These are phyloP conservation scores for Galbula dea DNA, from an alignment of 2,113 vertebrate species.

Conservation along the genomic window DNA sequence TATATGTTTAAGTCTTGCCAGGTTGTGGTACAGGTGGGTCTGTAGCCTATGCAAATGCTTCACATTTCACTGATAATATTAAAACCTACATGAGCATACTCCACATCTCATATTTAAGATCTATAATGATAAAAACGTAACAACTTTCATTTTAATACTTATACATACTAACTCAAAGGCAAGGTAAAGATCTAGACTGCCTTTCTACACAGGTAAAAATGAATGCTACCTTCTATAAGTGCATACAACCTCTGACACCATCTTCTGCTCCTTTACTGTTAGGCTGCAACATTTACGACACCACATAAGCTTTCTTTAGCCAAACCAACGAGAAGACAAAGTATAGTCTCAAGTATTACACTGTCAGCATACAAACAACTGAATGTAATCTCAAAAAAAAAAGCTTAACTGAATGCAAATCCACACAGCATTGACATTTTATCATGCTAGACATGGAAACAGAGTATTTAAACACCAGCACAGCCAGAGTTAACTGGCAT, in stretches of 20 bases:
- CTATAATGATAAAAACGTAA: too few relatives aligned
- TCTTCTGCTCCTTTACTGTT: neutral
- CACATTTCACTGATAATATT: neutral
- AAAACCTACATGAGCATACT: neutral
- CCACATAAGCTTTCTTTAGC: neutral
- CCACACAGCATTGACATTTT: neutral
- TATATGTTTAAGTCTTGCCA: neutral
- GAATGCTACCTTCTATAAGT: neutral
- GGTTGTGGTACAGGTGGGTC: neutral
- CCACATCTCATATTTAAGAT: neutral
- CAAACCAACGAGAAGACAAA: neutral
- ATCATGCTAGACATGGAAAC: neutral
- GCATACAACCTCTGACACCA: neutral
- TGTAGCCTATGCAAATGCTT: neutral
- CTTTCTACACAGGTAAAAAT: neutral
- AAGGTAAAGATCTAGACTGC: neutral
- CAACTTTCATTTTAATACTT: neutral
- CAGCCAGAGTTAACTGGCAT: conserved; percentile 29
- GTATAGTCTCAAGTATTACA: neutral
- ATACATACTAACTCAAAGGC: neutral
- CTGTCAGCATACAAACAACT: neutral
- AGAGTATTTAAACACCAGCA: neutral
- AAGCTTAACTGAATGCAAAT: neutral
- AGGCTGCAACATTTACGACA: neutral
- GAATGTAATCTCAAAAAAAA: neutral